These are phyloP conservation scores for Protobothrops mucrosquamatus DNA, from an alignment of 2,113 vertebrate species.

Conservation along the genomic window DNA sequence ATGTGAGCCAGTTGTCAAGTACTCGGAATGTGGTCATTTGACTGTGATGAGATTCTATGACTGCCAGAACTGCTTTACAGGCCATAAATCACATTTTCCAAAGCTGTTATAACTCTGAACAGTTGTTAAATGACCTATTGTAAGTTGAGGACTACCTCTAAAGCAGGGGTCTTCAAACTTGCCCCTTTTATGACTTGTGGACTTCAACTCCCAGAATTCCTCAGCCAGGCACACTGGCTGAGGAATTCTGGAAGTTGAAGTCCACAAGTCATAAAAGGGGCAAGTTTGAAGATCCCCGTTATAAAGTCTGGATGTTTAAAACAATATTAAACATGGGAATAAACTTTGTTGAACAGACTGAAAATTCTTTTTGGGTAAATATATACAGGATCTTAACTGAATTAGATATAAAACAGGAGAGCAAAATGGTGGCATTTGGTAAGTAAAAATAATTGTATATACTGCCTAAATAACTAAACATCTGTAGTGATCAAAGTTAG, in stretches of 20 bases:
- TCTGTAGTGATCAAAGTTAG: neutral
- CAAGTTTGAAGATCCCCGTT: neutral
- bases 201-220: too few relatives aligned
- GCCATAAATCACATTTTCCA: neutral
- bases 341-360: neutral
- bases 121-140: neutral
- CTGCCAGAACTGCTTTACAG: neutral
- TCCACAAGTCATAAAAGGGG: too few relatives aligned
- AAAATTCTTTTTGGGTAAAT: neutral
- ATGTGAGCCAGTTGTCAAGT: neutral
- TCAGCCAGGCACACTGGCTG: too few relatives aligned
- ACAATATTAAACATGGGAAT: neutral
- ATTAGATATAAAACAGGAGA: neutral
- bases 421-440: neutral
- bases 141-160: neutral
- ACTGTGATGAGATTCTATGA: neutral
- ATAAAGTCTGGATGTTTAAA: neutral
- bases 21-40: neutral
- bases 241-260: too few relatives aligned
- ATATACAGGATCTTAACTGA: neutral
- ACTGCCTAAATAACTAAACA: neutral
- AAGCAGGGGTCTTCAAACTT: too few relatives aligned
- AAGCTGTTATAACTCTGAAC: neutral
- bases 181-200: too few relatives aligned
- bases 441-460: neutral